phyloP scores from a whole-genome alignment of 37 sponge, comb jelly and placozoan species.

The Halichondria panicea region DNA sequence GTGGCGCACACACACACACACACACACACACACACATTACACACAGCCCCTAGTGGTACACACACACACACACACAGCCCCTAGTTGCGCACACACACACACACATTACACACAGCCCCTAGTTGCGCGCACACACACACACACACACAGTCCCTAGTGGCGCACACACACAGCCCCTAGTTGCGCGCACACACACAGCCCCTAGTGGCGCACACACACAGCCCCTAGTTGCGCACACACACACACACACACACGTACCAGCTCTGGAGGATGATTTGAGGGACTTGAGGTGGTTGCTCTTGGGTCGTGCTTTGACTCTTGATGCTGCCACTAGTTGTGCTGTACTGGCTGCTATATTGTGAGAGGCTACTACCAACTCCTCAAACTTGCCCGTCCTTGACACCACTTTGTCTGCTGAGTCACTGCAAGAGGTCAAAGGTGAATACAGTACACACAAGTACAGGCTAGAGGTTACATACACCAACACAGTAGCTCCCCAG shows the following conservation, averaged over 20 bases:
- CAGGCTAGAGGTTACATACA: constrained; percentile 80
- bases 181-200: no score
- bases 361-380: constrained; percentile 92
- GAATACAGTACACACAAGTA: neutral
- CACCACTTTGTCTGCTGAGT: constrained; percentile 94
- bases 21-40: no score
- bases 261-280: constrained; percentile 79
- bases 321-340: constrained; percentile 99
- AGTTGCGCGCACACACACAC: no score
- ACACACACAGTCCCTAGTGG: no score
- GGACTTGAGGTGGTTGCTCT: constrained; percentile 71
- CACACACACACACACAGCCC: no score
- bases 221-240: constrained; percentile 18
- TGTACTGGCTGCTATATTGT: constrained; percentile 98
- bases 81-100: no score
- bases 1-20: no score
- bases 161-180: no score
- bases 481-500: constrained; percentile 90
- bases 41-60: no score
- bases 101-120: no score
- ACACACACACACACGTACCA: constrained; percentile 41
- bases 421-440: constrained; percentile 35
- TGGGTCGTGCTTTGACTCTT: constrained; percentile 87
- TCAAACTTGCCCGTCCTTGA: constrained; percentile 91
- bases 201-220: no score